Percentiles rank a stretch among this genome's conserved stretches.
These are phyloP conservation scores for Aleiodes leptofemur DNA, from an alignment of 2,888 invertebrate genomes.

Conservation along the genomic window DNA sequence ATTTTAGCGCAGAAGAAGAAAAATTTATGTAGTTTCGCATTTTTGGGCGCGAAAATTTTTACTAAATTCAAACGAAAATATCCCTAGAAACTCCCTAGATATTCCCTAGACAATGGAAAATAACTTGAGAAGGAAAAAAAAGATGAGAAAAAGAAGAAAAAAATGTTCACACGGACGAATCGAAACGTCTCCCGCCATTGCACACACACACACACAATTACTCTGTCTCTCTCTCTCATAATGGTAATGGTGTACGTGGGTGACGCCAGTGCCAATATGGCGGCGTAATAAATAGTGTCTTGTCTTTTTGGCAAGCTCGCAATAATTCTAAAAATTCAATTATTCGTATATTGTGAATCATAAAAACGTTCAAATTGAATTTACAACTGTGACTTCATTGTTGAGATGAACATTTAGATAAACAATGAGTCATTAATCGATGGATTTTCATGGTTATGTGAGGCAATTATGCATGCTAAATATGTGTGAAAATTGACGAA, in stretches of 20 bases:
- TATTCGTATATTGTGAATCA: neutral
- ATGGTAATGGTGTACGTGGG: conserved; percentile 22
- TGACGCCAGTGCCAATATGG: conserved; percentile 52
- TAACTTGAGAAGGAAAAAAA: too few species aligned
- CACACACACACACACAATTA: neutral
- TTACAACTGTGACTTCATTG: neutral
- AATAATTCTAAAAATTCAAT: conserved; percentile 11
- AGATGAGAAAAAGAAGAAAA: neutral
- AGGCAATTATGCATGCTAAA: neutral
- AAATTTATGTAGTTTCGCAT: too few species aligned
- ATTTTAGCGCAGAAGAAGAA: too few species aligned
- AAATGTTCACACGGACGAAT: conserved; percentile 37
- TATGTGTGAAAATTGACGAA: too few species aligned
- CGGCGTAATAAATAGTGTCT: conserved; percentile 53
- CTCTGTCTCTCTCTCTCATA: too few species aligned
- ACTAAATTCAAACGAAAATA: too few species aligned
- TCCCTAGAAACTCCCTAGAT: too few species aligned
- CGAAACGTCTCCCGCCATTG: conserved; percentile 42
- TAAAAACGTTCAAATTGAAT: neutral
- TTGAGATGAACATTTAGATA: neutral
- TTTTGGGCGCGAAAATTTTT: too few species aligned
- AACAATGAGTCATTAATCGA: neutral
- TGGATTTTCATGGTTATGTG: neutral
- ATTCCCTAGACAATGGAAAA: too few species aligned
- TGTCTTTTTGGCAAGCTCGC: conserved; percentile 37